A percentile compares a stretch with the other conserved stretches of the same genome.
phyloP scores from a whole-genome alignment of 2,113 vertebrate genomes.

The Hemibagrus wyckioides region DNA sequence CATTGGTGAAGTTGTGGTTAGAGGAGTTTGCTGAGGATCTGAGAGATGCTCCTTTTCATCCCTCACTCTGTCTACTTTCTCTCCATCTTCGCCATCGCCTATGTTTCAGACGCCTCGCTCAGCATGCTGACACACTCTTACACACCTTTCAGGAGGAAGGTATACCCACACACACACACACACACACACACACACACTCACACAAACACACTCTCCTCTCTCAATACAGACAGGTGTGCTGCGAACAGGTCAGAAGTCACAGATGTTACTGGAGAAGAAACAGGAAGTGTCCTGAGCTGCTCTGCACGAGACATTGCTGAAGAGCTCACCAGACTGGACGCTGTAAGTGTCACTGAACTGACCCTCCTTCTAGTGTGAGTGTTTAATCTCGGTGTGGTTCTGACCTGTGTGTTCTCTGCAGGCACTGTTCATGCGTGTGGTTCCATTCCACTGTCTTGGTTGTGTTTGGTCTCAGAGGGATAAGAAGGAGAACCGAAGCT shows the following conservation, averaged over 20 bases:
- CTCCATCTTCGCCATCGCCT: constrained; percentile 70
- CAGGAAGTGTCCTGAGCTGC: constrained; percentile 73
- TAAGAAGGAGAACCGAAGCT: constrained; percentile 78
- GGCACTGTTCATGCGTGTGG: constrained; percentile 79
- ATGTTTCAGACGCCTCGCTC: constrained; percentile 66
- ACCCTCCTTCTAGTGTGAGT: not conserved
- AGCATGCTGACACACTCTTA: constrained; percentile 69
- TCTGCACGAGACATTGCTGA: constrained; percentile 74
- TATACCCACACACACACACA: constrained; percentile 28
- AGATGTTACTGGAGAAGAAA: constrained; percentile 37
- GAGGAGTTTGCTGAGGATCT: constrained; percentile 78
- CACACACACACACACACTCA: not conserved
- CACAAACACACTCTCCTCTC: not conserved
- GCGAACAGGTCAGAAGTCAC: not conserved
- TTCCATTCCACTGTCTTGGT: constrained; percentile 84
- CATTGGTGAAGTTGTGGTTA: constrained; percentile 75
- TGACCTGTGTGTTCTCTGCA: constrained; percentile 40
- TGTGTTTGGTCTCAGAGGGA: constrained; percentile 89
- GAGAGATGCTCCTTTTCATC: constrained; percentile 73
- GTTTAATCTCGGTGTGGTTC: not conserved
- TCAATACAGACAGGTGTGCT: constrained; percentile 16
- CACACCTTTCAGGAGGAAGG: constrained; percentile 69
- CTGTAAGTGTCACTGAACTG: constrained; percentile 69
- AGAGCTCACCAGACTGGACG: constrained; percentile 83
- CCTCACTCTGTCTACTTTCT: constrained; percentile 65